A percentile compares a stretch with the other conserved stretches of the same genome.
Conservation (phyloP, 1,140 invertebrate genomes). For the Panagrolaimus sp. region DNA sequence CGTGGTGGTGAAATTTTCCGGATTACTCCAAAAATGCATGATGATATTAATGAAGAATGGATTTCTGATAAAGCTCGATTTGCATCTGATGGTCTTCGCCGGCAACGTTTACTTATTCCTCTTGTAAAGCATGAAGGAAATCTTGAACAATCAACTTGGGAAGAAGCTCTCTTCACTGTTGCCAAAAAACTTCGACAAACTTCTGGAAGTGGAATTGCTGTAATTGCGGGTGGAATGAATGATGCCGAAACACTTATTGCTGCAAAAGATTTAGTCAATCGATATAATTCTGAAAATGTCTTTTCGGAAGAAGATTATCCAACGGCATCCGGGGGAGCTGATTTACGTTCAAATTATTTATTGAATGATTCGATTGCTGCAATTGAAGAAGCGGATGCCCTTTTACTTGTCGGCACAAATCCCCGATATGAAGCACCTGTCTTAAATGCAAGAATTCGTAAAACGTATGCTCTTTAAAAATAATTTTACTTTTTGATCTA, state of each 20-base stretch:
- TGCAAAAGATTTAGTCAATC: conserved; percentile 89
- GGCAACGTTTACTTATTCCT: conserved; percentile 84
- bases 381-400: conserved; percentile 84
- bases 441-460: conserved; percentile 87
- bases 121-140: conserved; percentile 74
- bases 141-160: conserved; percentile 49
- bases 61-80: conserved; percentile 92
- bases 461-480: too few relatives aligned
- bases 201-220: conserved; percentile 68
- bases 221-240: conserved; percentile 78
- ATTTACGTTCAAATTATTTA: conserved; percentile 69
- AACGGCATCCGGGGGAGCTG: conserved; percentile 75
- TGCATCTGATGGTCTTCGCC: conserved; percentile 89
- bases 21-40: conserved; percentile 87
- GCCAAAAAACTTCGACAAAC: conserved; percentile 59
- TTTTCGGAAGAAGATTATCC: conserved; percentile 87
- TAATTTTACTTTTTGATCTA: too few relatives aligned
- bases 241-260: conserved; percentile 78
- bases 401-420: conserved; percentile 91
- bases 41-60: conserved; percentile 98
- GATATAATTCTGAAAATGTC: conserved; percentile 76
- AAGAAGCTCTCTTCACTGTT: conserved; percentile 56
- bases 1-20: conserved; percentile 90
- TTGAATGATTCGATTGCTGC: conserved; percentile 65
- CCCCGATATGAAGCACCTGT: conserved; percentile 92